Evolutionary conservation across 1,140 invertebrate genomes (phyloP), one percentile per base, ranked within the genome.

Genomic region (Heliconius melpomene): DNA sequence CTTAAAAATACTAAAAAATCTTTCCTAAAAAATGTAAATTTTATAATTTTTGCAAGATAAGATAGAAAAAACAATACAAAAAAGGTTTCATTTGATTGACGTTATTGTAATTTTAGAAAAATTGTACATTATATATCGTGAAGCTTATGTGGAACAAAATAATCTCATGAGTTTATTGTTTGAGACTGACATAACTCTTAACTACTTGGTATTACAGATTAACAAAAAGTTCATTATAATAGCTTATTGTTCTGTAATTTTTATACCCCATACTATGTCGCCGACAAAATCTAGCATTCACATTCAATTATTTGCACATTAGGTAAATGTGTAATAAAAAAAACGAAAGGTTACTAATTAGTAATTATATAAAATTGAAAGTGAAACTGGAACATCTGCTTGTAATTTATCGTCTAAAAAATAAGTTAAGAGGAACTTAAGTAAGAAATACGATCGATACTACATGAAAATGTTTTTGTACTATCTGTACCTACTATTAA

Each of bases 241-340:
- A 74, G 80, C 71, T 60, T 79, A 82, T 84, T 84, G 83, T 84
- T 84, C 80, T 80, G 72, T 78, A 52, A 78, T 79, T 82, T 82
- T 79, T 79, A 52, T 52, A 74, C 72, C 70, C 32, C 73, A 29
- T 78, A 75, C 36, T 20, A 38, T 75, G 52, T 72, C 76, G 38
- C 16, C 72, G 74, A 82, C 72, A 82, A 78, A 32, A 81, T 82
- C 77, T 76, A 72, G 46, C 74, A 72, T 60, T 75, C 75, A 50
- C 74, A 52, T 26, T 72, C 52, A 76, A 75, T 79, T 76, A 54
- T 38, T 81, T 46, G 52, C 57, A 70, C 23, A 74, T 54, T 32
- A 72, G n/a, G 54, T 11, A 60, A 46, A 71, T 38, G 16, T 13
- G 36, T 66, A 66, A 46, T n/a, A 23, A 60, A 60, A 57, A 46